phyloP scores from a whole-genome alignment of 1,140 invertebrate genomes.

The Phymorhynchus buccinoides region DNA sequence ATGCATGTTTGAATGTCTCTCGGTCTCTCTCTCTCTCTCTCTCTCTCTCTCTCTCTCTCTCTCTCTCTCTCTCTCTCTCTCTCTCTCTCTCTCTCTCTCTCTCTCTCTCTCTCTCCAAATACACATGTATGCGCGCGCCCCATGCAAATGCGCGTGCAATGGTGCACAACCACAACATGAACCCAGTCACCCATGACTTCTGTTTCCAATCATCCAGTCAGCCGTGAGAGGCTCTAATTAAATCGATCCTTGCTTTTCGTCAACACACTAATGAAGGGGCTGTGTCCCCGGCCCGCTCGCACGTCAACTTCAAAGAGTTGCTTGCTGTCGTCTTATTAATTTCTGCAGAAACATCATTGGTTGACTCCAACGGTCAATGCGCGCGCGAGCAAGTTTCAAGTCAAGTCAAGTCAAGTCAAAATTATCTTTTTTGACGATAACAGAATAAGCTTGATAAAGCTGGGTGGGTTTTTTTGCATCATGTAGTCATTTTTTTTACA shows the following conservation, averaged over 20 bases:
- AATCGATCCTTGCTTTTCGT: neutral
- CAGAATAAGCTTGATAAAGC: no score
- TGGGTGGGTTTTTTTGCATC: no score
- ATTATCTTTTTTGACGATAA: no score
- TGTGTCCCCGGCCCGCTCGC: neutral
- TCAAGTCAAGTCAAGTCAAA: no score
- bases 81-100: neutral
- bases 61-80: neutral
- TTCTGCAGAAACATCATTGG: neutral
- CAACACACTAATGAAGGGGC: neutral
- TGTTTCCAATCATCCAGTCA: neutral
- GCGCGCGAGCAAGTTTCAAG: no score
- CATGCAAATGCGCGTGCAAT: neutral
- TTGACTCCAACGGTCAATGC: no score
- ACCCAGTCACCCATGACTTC: neutral
- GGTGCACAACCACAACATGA: neutral
- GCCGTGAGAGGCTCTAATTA: neutral
- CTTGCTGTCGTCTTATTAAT: neutral
- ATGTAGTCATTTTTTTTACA: neutral
- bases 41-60: neutral
- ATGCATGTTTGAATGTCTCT: neutral
- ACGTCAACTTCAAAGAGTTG: neutral
- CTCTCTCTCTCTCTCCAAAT: neutral
- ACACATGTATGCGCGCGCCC: neutral
- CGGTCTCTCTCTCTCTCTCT: neutral